phyloP scores from a whole-genome alignment of 37 sponge, comb jelly and placozoan species.

The Eunapius fragilis region DNA sequence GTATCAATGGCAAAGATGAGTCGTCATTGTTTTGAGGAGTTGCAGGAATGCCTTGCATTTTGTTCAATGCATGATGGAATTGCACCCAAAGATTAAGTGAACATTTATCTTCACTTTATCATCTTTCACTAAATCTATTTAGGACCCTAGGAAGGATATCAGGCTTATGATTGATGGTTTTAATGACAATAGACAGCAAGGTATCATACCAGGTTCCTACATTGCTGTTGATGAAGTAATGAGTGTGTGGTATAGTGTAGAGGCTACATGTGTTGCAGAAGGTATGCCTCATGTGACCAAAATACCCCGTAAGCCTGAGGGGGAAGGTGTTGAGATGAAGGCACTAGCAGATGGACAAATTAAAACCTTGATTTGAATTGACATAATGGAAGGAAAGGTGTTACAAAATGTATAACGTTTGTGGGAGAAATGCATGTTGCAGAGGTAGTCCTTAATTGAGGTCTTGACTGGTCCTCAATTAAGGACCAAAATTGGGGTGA shows the following conservation, averaged over 20 bases:
- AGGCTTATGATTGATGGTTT: not conserved
- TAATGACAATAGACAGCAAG: not conserved
- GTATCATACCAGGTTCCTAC: not conserved
- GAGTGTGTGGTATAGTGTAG: not conserved
- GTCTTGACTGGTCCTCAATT: no score
- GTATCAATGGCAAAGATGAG: not conserved
- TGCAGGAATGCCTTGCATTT: not conserved
- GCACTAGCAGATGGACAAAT: not conserved
- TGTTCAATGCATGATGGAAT: not conserved
- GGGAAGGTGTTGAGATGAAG: not conserved
- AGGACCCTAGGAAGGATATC: not conserved
- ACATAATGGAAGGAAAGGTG: not conserved
- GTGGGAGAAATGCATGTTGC: no score
- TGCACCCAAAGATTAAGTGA: not conserved
- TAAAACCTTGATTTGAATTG: not conserved
- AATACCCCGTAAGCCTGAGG: not conserved
- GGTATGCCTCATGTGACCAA: not conserved
- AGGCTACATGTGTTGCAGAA: not conserved
- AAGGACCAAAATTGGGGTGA: no score
- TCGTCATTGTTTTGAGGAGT: not conserved
- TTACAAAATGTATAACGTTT: no score
- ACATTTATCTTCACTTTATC: not conserved
- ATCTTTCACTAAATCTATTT: not conserved
- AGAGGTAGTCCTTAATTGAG: no score
- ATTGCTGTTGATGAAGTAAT: not conserved